Evolutionary conservation across 2,888 invertebrate genomes (phyloP).

Genomic region (Ophonus ardosiacus): DNA sequence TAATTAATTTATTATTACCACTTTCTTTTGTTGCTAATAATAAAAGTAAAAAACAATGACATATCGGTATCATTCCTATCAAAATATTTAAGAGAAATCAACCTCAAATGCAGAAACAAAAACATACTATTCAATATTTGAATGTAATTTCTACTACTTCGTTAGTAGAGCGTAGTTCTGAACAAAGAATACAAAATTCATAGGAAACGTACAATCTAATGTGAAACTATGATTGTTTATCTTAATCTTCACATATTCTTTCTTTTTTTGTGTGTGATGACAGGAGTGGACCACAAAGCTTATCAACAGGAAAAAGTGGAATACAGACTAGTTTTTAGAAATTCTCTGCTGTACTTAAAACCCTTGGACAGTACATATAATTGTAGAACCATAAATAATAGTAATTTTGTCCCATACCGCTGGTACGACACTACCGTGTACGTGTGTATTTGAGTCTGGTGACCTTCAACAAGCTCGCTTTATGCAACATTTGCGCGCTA

Average conservation of each 20-base stretch:
- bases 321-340: not conserved
- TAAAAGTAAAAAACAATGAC: constrained; percentile 12
- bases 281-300: constrained; percentile 34
- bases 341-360: not conserved
- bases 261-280: constrained; percentile 24
- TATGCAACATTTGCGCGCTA: too few species aligned
- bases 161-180: constrained; percentile 30
- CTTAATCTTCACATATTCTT: constrained; percentile 30
- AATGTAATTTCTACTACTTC: not conserved
- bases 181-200: constrained; percentile 27
- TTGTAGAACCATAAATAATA: too few species aligned
- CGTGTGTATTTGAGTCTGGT: too few species aligned
- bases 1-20: constrained; percentile 11
- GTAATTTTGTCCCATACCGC: too few species aligned
- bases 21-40: constrained; percentile 9
- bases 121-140: not conserved
- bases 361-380: not conserved
- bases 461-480: too few species aligned
- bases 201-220: constrained; percentile 48
- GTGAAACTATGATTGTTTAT: constrained; percentile 47
- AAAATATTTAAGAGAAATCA: not conserved
- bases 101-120: not conserved
- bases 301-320: constrained; percentile 34
- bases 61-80: not conserved
- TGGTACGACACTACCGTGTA: too few species aligned